Evolutionary conservation across 1,140 invertebrate genomes (phyloP).

Genomic region (Ooceraea biroi): DNA sequence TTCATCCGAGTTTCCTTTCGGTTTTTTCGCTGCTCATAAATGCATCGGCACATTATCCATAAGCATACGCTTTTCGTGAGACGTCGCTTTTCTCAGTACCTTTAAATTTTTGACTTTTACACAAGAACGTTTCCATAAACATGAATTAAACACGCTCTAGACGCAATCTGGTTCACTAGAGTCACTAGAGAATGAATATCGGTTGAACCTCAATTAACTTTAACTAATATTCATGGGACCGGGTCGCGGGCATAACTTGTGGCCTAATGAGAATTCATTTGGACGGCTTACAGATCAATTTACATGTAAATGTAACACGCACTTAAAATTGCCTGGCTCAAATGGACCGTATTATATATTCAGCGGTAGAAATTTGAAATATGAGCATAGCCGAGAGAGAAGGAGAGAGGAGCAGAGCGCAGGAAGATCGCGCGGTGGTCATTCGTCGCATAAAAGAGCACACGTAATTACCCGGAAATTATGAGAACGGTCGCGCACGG

Average conservation of each 20-base stretch:
- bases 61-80: background rate
- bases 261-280: conserved; percentile 6
- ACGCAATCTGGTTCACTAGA: background rate
- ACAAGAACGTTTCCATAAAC: background rate
- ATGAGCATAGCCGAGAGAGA: background rate
- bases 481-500: background rate
- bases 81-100: background rate
- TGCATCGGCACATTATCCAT: background rate
- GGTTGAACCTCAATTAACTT: conserved; percentile 1
- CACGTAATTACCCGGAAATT: conserved; percentile 38
- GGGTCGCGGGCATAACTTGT: background rate
- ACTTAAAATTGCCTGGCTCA: conserved; percentile 7
- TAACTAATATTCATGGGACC: conserved; percentile 6
- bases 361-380: conserved; percentile 27
- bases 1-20: background rate
- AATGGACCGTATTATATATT: conserved; percentile 17
- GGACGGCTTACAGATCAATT: conserved; percentile 8
- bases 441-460: conserved; percentile 15
- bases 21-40: background rate
- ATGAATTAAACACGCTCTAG: background rate
- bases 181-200: background rate
- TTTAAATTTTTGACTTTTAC: background rate
- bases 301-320: conserved; percentile 34
- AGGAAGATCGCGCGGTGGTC: background rate
- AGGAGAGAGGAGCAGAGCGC: too few species aligned